Percentiles rank a stretch among this genome's conserved stretches.
phyloP scores from a whole-genome alignment of 2,888 invertebrate species.

The Drepanosiphum platanoidis region DNA sequence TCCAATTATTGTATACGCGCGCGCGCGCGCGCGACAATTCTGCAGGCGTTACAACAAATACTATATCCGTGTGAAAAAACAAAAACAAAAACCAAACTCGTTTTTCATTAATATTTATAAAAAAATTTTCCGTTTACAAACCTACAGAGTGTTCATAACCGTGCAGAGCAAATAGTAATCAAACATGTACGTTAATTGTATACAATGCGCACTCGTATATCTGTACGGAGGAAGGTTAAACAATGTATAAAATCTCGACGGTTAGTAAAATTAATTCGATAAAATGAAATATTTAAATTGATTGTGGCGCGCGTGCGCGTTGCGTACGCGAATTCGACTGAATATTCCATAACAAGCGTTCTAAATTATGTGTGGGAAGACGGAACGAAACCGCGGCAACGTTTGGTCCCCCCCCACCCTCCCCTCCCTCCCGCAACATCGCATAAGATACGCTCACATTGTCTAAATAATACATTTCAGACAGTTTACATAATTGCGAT shows the following conservation, averaged over 20 bases:
- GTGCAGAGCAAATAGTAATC: slow-evolving; percentile 13
- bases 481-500: background rate
- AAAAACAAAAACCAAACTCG: too few species aligned
- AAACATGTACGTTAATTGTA: background rate
- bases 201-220: background rate
- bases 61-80: background rate
- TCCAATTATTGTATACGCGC: too few species aligned
- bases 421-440: too few species aligned
- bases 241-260: background rate
- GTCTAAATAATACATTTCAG: background rate
- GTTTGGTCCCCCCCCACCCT: background rate
- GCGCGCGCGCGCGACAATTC: too few species aligned
- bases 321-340: background rate
- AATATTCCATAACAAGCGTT: background rate
- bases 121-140: background rate
- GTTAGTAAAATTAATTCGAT: background rate
- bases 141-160: too few species aligned
- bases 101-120: background rate
- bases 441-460: background rate
- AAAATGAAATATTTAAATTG: background rate
- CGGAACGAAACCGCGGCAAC: background rate
- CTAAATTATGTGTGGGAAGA: background rate
- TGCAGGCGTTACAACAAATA: too few species aligned
- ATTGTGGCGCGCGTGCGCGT: background rate
- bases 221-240: background rate